Evolutionary conservation across 2,113 vertebrate genomes (phyloP).

Genomic region (Halichoeres trimaculatus): DNA sequence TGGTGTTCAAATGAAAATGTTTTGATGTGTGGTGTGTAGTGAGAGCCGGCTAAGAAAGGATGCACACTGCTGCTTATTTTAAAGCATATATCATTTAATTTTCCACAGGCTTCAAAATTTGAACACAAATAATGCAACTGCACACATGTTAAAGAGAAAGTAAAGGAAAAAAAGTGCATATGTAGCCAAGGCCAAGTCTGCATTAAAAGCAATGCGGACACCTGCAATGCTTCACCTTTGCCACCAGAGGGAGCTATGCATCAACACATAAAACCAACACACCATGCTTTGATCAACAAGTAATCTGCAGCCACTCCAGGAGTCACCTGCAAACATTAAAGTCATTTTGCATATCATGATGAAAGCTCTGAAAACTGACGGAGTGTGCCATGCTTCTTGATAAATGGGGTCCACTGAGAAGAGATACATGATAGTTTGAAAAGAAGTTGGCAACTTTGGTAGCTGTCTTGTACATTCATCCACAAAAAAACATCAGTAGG

Average conservation of each 20-base stretch:
- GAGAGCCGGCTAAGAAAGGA: not conserved
- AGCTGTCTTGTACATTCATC: conserved; percentile 68
- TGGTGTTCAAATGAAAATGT: conserved; percentile 22
- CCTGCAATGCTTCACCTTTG: conserved; percentile 34
- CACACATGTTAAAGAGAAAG: conserved; percentile 29
- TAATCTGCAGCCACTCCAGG: not conserved
- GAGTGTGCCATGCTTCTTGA: conserved; percentile 11
- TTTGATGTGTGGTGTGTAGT: not conserved
- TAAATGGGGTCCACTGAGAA: conserved; percentile 31
- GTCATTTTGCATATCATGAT: too few relatives aligned
- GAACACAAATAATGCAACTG: conserved; percentile 13
- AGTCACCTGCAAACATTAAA: conserved; percentile 8
- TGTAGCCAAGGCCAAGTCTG: not conserved
- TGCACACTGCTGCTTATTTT: conserved; percentile 40
- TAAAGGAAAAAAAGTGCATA: conserved; percentile 55
- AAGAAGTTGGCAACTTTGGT: conserved; percentile 68
- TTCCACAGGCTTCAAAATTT: conserved; percentile 6
- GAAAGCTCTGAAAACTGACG: not conserved
- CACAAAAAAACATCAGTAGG: conserved; percentile 56
- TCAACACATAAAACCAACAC: conserved; percentile 32
- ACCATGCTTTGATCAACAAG: not conserved
- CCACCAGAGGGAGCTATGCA: conserved; percentile 59
- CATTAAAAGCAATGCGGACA: not conserved
- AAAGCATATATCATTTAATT: conserved; percentile 48
- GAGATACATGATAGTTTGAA: conserved; percentile 26